A percentile compares a stretch with the other conserved stretches of the same genome.
Evolutionary conservation across 2,113 vertebrate species (phyloP).

Genomic region (Phocoena phocoena): DNA sequence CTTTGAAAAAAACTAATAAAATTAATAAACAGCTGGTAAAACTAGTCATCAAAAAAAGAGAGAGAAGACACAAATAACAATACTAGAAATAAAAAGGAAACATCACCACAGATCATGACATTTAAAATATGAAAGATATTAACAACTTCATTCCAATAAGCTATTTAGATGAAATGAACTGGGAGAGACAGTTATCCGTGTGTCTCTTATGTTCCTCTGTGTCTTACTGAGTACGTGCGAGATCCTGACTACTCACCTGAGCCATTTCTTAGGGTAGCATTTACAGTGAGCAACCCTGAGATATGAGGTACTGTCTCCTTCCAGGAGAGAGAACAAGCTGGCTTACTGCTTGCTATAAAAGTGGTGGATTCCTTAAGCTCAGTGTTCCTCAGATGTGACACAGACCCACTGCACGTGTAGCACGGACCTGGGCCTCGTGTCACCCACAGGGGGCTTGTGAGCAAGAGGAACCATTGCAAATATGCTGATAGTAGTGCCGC

Average conservation of each 20-base stretch:
- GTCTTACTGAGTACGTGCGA: background rate
- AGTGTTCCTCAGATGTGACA: background rate
- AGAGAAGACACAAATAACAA: background rate
- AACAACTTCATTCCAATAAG: background rate
- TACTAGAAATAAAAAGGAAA: background rate
- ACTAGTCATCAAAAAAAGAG: background rate
- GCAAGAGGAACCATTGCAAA: background rate
- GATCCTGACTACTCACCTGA: background rate
- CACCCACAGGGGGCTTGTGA: background rate
- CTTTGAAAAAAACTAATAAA: background rate
- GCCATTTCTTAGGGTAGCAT: background rate
- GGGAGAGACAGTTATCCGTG: background rate
- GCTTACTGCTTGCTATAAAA: background rate
- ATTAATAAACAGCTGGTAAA: background rate
- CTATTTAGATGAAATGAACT: background rate
- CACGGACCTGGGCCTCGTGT: background rate
- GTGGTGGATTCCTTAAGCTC: background rate
- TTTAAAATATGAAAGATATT: background rate
- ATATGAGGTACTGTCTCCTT: background rate
- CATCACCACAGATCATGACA: background rate
- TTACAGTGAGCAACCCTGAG: background rate
- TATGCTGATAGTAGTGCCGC: accelerated
- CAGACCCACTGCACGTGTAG: background rate
- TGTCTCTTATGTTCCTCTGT: background rate
- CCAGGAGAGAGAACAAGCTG: background rate